Base-by-base conservation (phyloP, 2,888 invertebrate genomes). In the Bibio marci region DNA sequence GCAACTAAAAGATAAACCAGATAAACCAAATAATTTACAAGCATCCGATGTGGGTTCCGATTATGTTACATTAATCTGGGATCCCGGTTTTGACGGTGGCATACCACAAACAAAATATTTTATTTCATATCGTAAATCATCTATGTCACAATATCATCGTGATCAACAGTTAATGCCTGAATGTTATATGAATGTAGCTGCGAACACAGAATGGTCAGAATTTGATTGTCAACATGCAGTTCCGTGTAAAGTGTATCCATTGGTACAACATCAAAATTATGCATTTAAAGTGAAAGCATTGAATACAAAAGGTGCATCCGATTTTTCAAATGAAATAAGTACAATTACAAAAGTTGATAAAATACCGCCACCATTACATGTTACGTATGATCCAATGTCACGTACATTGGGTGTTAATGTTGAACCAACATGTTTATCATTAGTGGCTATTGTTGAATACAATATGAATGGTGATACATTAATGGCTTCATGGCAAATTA, bases 41-140 rank as follows among this genome's bases (percentile, higher is more conserved):
- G 74, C 80, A 10, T 67, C 78, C 41, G 77, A 79, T 52, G 71
- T 80, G 0, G 86, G 86, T 0, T 79, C 80, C 12, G 80, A 79
- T 40, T 81, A 71, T 52, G 82, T 88, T 1, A 76, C 81, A 0
- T 63, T 91, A 15, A 70, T 73, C 41, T 91, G 90, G 90, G 81
- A 83, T 51, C 76, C 85, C 1, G 90, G 90, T 1, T 92, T 91
- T 56, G 85, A 91, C 56, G 91, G 91, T 0, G 91, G 91, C 0
- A 62, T 87, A 39, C 73, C 76, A 35, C 83, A 79, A 50, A 90
- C 88, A 1, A 87, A 86, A 54, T 87, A 83, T 62, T 83, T 83
- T 52, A 80, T 87, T n/a, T 73, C 77, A 26, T 87, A 83, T 56
- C 73, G 77, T 33, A 72, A 80, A 22, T 73, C 78, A 0, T 67